These are phyloP conservation scores for Australoheros scitulus DNA, from an alignment of 2,113 vertebrate genomes.

Conservation along the genomic window DNA sequence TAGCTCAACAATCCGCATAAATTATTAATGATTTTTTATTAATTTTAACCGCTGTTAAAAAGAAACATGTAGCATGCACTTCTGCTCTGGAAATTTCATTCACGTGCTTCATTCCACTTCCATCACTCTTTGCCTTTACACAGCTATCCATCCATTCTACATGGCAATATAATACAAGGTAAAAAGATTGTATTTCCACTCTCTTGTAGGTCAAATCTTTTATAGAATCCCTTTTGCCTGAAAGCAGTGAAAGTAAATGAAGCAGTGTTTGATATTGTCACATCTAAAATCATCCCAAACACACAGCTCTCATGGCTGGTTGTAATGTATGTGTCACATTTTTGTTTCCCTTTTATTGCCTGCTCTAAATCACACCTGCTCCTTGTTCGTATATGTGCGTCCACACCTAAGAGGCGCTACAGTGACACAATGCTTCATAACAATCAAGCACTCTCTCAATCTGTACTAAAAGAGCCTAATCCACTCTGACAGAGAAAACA, in stretches of 20 bases:
- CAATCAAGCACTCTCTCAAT: slow-evolving; percentile 93
- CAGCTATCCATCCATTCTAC: slow-evolving; percentile 49
- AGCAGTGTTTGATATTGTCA: slow-evolving; percentile 39
- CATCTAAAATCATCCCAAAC: slow-evolving; percentile 49
- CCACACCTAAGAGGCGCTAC: slow-evolving; percentile 91
- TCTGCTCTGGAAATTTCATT: slow-evolving; percentile 62
- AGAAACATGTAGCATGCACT: slow-evolving; percentile 50
- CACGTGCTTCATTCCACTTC: slow-evolving; percentile 46
- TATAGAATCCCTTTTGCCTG: slow-evolving; percentile 26
- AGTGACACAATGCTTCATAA: slow-evolving; percentile 92
- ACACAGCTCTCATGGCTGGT: slow-evolving; percentile 42
- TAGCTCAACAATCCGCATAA: slow-evolving; percentile 86
- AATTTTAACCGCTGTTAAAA: slow-evolving; percentile 71
- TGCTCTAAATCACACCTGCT: slow-evolving; percentile 93
- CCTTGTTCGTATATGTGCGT: slow-evolving; percentile 90
- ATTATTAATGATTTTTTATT: slow-evolving; percentile 83
- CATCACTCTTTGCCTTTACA: slow-evolving; percentile 56
- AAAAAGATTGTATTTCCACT: slow-evolving; percentile 41
- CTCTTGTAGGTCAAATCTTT: slow-evolving; percentile 37
- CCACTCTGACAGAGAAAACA: slow-evolving; percentile 84
- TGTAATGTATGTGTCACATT: slow-evolving; percentile 58
- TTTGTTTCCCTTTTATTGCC: slow-evolving; percentile 85
- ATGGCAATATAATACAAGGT: slow-evolving; percentile 42
- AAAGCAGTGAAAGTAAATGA: slow-evolving; percentile 46
- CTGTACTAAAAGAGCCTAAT: slow-evolving; percentile 77